Evolutionary conservation across 2,888 invertebrate species (phyloP), one percentile per base, ranked within the genome.

Genomic region (Drosophila barbarae): DNA sequence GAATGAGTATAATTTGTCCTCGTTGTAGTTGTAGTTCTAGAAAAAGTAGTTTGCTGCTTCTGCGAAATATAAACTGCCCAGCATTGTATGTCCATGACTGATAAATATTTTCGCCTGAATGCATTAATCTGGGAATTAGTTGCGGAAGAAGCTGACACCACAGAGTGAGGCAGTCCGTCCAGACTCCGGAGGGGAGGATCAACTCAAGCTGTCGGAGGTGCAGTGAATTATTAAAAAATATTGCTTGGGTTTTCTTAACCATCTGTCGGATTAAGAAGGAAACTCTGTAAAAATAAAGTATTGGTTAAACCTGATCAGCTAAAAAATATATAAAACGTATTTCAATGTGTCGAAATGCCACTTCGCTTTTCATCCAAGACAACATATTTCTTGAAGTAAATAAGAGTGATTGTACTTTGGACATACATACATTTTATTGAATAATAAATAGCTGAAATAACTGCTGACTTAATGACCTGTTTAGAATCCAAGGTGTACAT

Each of bases 91-190:
- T 58, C 38, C 64, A 54, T 54, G 59, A 53, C 71, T 65, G 60
- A 66, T 75, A 75, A 69, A 66, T 66, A 68, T 68, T 73, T 78
- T 75, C 67, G 69, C 55, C 39, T 57, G 71, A 80, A 69, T 60
- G 70, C 69, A 53, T 49, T 34, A 69, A 69, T 69, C 68, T 39
- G 36, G 50, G 69, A 58, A 67, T 67, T 69, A 52, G 46, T 36
- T 52, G 38, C 28, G 44, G 44, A 34, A 47, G 38, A 51, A 58
- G 44, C 28, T 30, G 59, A 36, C 32, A 56, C 44, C 30, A 8
- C 36, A 44, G 15, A 36, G 26, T 35, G 42, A 35, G 44, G 13
- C 7, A 13, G 5, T 42, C 28, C n/a, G 34, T 44, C 42, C 32
- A 30, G 34, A 15, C 35, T 39, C 13, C 12, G 13, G 32, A 61